phyloP scores from a whole-genome alignment of 2,113 vertebrate species.

The Dipodomys stephensi region DNA sequence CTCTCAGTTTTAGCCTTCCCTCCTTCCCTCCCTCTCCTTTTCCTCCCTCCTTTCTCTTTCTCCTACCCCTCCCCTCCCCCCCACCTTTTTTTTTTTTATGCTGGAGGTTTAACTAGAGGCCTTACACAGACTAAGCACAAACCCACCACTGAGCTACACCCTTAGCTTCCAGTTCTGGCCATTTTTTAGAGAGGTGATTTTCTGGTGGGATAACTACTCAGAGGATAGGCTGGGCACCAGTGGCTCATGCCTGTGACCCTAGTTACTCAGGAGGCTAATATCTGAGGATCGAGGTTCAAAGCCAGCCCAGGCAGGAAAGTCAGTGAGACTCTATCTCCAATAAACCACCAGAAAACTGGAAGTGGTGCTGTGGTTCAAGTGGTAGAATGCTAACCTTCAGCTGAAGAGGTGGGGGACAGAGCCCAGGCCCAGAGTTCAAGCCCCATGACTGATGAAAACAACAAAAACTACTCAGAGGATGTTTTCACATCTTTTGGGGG shows the following conservation, averaged over 20 bases:
- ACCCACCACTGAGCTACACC: not conserved
- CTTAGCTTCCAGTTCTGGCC: not conserved
- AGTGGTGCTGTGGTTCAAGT: too few species aligned
- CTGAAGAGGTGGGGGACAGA: too few species aligned
- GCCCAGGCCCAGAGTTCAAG: too few species aligned
- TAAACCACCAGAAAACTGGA: too few species aligned
- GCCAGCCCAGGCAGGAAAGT: too few species aligned
- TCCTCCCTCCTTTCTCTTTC: not conserved
- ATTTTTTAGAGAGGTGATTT: conserved; percentile 32
- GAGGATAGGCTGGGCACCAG: not conserved
- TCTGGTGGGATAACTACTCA: conserved; percentile 26
- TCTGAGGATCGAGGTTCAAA: too few species aligned
- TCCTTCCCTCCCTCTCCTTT: not conserved
- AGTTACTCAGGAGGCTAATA: too few species aligned
- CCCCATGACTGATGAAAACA: too few species aligned
- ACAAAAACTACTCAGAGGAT: not conserved
- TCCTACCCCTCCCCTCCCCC: not conserved
- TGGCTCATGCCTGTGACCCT: too few species aligned
- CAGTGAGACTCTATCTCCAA: too few species aligned
- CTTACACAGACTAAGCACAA: too few species aligned
- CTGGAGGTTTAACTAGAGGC: not conserved
- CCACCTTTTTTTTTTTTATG: not conserved
- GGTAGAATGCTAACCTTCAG: too few species aligned
- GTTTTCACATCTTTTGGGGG: not conserved
- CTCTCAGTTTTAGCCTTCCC: not conserved